These are phyloP conservation scores for Nephrotoma flavescens DNA, from an alignment of 2,888 invertebrate species.

Conservation along the genomic window DNA sequence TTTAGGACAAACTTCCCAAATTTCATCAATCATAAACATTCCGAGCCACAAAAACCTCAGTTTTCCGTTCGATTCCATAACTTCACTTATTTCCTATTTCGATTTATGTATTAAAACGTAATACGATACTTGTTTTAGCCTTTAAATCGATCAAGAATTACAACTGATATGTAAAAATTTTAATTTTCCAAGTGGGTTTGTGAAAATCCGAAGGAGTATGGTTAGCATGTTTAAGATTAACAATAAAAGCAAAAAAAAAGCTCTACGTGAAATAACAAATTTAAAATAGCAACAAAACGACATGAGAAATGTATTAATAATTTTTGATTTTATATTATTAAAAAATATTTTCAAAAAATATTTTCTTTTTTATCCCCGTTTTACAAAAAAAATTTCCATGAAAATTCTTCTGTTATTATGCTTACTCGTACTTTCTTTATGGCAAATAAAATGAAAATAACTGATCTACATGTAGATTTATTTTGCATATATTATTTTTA, in stretches of 20 bases:
- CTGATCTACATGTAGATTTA: constrained; percentile 2
- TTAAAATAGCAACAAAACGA: not conserved
- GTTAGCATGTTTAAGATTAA: not conserved
- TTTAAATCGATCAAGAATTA: no score
- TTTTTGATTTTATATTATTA: not conserved
- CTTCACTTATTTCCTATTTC: no score
- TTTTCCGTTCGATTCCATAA: no score
- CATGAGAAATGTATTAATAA: not conserved
- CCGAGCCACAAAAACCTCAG: no score
- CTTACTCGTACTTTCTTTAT: not conserved
- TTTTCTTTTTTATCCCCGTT: not conserved
- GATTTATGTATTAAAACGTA: no score
- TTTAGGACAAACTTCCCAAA: no score
- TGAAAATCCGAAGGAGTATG: not conserved
- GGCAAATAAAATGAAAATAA: not conserved
- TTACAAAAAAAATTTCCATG: not conserved
- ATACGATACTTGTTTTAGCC: no score
- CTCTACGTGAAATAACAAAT: not conserved
- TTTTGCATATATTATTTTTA: constrained; percentile 3
- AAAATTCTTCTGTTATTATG: not conserved
- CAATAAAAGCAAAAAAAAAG: not conserved
- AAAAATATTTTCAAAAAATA: not conserved
- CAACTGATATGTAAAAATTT: no score
- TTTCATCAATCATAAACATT: no score
- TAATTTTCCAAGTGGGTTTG: no score